These are phyloP conservation scores for Latheticus oryzae DNA, from an alignment of 2,888 invertebrate species.

Conservation along the genomic window DNA sequence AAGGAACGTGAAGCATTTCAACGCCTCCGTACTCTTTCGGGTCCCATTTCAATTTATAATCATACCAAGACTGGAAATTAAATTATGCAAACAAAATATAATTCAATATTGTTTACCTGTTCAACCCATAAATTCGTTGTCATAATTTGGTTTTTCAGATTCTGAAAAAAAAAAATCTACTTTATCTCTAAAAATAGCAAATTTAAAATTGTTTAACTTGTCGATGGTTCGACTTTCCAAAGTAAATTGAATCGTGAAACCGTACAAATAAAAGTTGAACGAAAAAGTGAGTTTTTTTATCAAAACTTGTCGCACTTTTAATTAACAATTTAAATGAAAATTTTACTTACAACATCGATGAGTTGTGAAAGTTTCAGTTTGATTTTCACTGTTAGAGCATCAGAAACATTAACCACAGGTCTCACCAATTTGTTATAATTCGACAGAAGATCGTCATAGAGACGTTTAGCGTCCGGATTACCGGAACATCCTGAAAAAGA, in stretches of 20 bases:
- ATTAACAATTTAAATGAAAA: background rate
- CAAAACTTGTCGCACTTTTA: background rate
- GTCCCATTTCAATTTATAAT: slow-evolving; percentile 88
- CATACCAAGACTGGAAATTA: slow-evolving; percentile 79
- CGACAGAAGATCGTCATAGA: slow-evolving; percentile 87
- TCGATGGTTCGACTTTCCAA: slow-evolving; percentile 1
- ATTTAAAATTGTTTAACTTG: slow-evolving; percentile 13
- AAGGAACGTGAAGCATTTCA: slow-evolving; percentile 86
- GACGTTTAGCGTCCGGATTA: slow-evolving; percentile 89
- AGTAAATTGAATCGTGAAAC: slow-evolving; percentile 8
- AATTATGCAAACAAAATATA: slow-evolving; percentile 1
- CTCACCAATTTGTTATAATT: slow-evolving; percentile 90
- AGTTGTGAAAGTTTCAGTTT: slow-evolving; percentile 89
- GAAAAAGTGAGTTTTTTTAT: background rate
- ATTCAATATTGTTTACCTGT: slow-evolving; percentile 73
- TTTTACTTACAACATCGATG: slow-evolving; percentile 85
- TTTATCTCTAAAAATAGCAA: background rate
- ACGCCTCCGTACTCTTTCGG: slow-evolving; percentile 87
- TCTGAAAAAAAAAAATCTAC: slow-evolving; percentile 74
- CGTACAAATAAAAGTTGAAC: slow-evolving; percentile 9
- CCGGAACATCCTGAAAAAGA: slow-evolving; percentile 81
- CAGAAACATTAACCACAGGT: slow-evolving; percentile 86
- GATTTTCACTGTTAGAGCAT: slow-evolving; percentile 86
- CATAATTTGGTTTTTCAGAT: slow-evolving; percentile 96
- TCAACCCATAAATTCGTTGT: slow-evolving; percentile 95